phyloP scores from a whole-genome alignment of 1,140 invertebrate species.

The Druon quercuslanigerum region DNA sequence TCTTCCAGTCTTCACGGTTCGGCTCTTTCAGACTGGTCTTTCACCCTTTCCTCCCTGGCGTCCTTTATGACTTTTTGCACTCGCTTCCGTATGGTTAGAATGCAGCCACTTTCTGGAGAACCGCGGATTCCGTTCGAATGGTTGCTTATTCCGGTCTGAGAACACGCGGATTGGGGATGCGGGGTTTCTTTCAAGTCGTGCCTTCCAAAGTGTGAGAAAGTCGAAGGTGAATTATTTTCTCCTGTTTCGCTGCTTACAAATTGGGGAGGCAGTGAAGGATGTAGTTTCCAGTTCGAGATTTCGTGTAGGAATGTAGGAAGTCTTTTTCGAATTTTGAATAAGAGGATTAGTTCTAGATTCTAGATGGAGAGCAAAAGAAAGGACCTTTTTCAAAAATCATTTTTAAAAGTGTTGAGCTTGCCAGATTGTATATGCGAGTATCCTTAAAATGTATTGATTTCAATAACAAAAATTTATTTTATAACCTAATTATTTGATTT shows the following conservation, averaged over 20 bases:
- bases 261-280: not conserved
- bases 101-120: not conserved
- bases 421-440: too few species aligned
- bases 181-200: not conserved
- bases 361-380: too few species aligned
- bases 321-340: not conserved
- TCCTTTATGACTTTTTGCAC: slow-evolving; percentile 23
- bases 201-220: slow-evolving; percentile 18
- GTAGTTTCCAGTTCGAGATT: not conserved
- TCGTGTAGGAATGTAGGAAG: not conserved
- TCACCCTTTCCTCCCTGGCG: not conserved
- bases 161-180: slow-evolving; percentile 1
- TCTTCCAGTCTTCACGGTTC: not conserved
- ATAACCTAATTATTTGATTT: too few species aligned
- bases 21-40: not conserved
- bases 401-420: too few species aligned
- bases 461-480: too few species aligned
- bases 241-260: slow-evolving; percentile 16
- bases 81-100: slow-evolving; percentile 26
- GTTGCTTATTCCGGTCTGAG: slow-evolving; percentile 16
- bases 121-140: not conserved
- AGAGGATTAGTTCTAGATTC: too few species aligned
- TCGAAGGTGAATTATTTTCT: not conserved
- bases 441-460: too few species aligned
- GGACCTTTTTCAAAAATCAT: too few species aligned